Evolutionary conservation across 2,797 vertebrate genomes (phyloP), one percentile per base, ranked within the genome.

Genomic region (Neostethus bicornis): DNA sequence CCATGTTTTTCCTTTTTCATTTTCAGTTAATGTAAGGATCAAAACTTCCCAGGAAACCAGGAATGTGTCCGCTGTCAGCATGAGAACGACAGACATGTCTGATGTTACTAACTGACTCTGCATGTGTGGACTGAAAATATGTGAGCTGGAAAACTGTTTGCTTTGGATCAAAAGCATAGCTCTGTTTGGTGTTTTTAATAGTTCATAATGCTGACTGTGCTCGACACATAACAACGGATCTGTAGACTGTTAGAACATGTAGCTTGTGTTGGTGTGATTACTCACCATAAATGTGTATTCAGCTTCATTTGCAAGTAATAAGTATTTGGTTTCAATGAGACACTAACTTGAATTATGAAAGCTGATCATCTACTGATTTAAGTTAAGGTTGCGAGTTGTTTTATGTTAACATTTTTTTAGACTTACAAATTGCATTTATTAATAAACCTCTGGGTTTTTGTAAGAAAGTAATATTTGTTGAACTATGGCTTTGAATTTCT

Each of bases 21-120:
- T 87, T 86, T 85, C 79, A 90, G 89, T 88, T 90, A 79, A 91
- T 78, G 87, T 79, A 59, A 80, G 78, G 79, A 80, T 83, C 74
- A 88, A 77, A 50, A 80, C 81, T 73, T 77, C 83, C 82, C 85
- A 63, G 64, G 63, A 79, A 79, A 70, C 83, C 79, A 80, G 77
- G 85, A 85, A 77, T 85, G 81, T 86, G 75, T 85, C 77, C 69
- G 59, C 72, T 71, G 53, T 86, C 87, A 77, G 72, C 79, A 81
- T 85, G 69, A 81, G 70, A 74, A 86, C 73, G 71, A 81, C 67
- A 71, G 66, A 75, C 72, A 61, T 67, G 62, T 83, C 44, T 76
- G 61, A 60, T 44, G 35, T 70, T 64, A 56, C 57, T 76, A 60
- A 78, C 53, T 78, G 61, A 80, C 69, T 71, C 64, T 79, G 69